A percentile compares a stretch with the other conserved stretches of the same genome.
These are phyloP conservation scores for Apantesis nais DNA, from an alignment of 2,888 invertebrate genomes.

Conservation along the genomic window DNA sequence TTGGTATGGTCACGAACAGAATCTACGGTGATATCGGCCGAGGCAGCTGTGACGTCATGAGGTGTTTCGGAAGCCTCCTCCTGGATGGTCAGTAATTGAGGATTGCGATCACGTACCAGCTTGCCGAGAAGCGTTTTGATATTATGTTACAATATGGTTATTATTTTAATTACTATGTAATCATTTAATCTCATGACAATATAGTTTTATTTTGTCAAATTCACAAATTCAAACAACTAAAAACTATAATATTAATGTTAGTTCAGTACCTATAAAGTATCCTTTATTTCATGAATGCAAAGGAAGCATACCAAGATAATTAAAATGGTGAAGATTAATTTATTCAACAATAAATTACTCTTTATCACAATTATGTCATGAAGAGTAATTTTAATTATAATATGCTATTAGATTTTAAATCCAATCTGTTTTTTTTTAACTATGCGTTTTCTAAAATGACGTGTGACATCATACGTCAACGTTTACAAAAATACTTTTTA, in stretches of 20 bases:
- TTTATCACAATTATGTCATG: too few relatives aligned
- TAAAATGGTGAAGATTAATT: not conserved
- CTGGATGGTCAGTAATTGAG: slow-evolving; percentile 51
- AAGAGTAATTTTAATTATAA: too few relatives aligned
- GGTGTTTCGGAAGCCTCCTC: slow-evolving; percentile 75
- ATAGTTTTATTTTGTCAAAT: too few relatives aligned
- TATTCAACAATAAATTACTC: not conserved
- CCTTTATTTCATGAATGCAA: not conserved
- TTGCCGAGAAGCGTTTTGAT: slow-evolving; percentile 50
- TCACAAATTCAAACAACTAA: too few relatives aligned
- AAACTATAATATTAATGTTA: not conserved
- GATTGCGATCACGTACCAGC: slow-evolving; percentile 27
- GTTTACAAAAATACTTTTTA: too few relatives aligned
- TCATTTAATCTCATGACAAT: not conserved
- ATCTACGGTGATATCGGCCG: slow-evolving; percentile 96
- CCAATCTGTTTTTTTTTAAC: not conserved
- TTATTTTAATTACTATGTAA: not conserved
- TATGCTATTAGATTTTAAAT: not conserved
- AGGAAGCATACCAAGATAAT: not conserved
- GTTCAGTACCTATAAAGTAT: not conserved
- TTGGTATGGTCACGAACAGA: slow-evolving; percentile 95
- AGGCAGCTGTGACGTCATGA: slow-evolving; percentile 85
- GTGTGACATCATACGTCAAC: too few relatives aligned
- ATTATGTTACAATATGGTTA: slow-evolving; percentile 12
- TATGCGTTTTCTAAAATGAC: not conserved